Percentiles rank a stretch among this genome's conserved stretches.
Evolutionary conservation across 2,797 vertebrate genomes (phyloP).

Genomic region (Cryptoprocta ferox): DNA sequence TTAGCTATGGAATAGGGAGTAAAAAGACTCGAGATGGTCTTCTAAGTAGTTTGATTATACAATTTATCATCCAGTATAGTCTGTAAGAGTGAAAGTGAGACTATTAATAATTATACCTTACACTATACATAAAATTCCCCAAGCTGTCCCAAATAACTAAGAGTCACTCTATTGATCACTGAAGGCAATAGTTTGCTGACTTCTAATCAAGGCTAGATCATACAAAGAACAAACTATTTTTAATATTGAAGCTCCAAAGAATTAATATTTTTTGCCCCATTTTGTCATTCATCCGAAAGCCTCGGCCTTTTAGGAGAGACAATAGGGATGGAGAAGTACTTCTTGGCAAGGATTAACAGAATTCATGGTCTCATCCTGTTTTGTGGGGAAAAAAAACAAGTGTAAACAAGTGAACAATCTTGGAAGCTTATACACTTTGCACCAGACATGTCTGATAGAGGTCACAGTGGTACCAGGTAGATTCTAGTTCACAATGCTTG

Average conservation of each 20-base stretch:
- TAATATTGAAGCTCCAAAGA: neutral
- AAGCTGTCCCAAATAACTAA: neutral
- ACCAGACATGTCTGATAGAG: conserved; percentile 39
- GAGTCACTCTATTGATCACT: neutral
- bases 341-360: neutral
- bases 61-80: neutral
- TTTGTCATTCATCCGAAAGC: neutral
- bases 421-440: neutral
- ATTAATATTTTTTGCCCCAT: neutral
- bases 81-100: neutral
- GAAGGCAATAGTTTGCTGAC: neutral
- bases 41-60: neutral
- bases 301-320: neutral
- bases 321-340: neutral
- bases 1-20: neutral
- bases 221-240: neutral
- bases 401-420: conserved; percentile 28
- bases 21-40: neutral
- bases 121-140: neutral
- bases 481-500: conserved; percentile 54
- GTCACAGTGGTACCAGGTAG: conserved; percentile 55
- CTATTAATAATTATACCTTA: neutral
- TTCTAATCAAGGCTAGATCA: neutral
- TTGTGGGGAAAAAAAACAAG: neutral
- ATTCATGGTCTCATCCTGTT: neutral